Percentiles rank a stretch among this genome's conserved stretches.
Evolutionary conservation across 2,888 invertebrate species (phyloP).

Genomic region (Tipula unca): DNA sequence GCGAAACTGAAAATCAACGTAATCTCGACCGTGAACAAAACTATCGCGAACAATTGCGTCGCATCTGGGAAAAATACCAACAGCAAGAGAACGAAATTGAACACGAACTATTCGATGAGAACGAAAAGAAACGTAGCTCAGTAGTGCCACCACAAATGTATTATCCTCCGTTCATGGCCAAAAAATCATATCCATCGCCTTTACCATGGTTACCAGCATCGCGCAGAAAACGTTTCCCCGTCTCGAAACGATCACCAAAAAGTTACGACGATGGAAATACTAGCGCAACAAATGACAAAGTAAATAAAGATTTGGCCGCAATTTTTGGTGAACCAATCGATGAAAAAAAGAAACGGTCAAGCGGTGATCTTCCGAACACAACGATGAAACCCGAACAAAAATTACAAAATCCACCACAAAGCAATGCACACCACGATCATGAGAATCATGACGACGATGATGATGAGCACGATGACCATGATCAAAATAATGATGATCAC

Average conservation of each 20-base stretch:
- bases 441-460: neutral
- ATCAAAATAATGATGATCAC: constrained; percentile 23
- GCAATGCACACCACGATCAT: neutral
- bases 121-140: constrained; percentile 23
- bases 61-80: constrained; percentile 39
- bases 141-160: constrained; percentile 23
- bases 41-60: constrained; percentile 36
- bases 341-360: constrained; percentile 49
- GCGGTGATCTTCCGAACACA: constrained; percentile 31
- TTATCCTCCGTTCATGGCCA: constrained; percentile 34
- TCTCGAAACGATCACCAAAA: constrained; percentile 54
- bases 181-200: constrained; percentile 36
- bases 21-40: constrained; percentile 37
- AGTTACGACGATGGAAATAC: constrained; percentile 30
- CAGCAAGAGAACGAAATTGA: constrained; percentile 38
- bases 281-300: constrained; percentile 57
- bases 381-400: constrained; percentile 32
- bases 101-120: constrained; percentile 34
- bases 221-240: constrained; percentile 53
- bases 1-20: constrained; percentile 39
- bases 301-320: constrained; percentile 58
- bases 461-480: constrained; percentile 28
- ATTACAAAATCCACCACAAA: neutral
- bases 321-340: constrained; percentile 50
- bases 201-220: constrained; percentile 41